Evolutionary conservation across 2,888 invertebrate genomes (phyloP).

Genomic region (Catocala sponsa): DNA sequence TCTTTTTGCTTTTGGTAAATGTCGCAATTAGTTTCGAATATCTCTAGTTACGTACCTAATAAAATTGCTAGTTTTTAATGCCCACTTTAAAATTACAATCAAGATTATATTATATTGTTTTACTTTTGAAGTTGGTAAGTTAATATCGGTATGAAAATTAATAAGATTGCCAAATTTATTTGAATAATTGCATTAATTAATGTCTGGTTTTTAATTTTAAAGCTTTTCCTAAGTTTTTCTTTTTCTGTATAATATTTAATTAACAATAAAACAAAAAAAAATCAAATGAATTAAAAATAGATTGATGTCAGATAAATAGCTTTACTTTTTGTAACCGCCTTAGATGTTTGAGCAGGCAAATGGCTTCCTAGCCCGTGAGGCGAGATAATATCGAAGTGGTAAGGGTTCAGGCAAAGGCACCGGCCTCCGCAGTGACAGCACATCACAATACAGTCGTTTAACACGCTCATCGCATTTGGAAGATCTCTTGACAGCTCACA

Average conservation of each 20-base stretch:
- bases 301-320: conserved; percentile 66
- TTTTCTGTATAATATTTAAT: no score
- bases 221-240: no score
- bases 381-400: conserved; percentile 73
- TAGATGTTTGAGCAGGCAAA: conserved; percentile 56
- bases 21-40: no score
- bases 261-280: neutral
- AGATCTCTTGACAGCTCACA: conserved; percentile 78
- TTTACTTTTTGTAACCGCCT: conserved; percentile 56
- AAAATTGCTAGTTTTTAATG: no score
- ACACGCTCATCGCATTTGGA: conserved; percentile 84
- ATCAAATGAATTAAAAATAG: conserved; percentile 56
- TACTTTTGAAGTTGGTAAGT: no score
- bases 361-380: conserved; percentile 71
- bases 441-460: conserved; percentile 84
- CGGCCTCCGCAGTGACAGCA: conserved; percentile 76
- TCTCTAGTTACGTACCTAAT: no score
- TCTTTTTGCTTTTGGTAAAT: neutral
- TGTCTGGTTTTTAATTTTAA: no score
- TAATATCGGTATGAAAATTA: no score
- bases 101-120: no score
- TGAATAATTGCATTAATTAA: no score
- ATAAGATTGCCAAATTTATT: no score
- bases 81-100: no score
- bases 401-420: conserved; percentile 70